Conservation (phyloP, 2,797 vertebrate genomes). For the Momotus momota region DNA sequence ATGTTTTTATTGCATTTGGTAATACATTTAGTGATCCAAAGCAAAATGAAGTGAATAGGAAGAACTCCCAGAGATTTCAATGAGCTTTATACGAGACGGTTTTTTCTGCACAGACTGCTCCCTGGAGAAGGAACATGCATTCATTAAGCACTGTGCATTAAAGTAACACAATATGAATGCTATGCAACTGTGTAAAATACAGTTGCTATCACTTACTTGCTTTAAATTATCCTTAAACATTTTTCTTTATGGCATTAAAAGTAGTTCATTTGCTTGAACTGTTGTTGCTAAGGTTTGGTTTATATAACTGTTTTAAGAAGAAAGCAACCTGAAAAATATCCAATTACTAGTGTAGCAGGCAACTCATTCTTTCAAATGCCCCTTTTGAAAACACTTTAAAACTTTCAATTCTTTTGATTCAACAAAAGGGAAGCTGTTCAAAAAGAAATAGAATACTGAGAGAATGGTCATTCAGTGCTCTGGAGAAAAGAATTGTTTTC, state of each 20-base stretch:
- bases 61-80: not conserved
- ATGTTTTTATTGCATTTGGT: slow-evolving; percentile 3
- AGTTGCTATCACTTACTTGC: not conserved
- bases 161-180: slow-evolving; percentile 3
- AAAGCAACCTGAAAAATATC: not conserved
- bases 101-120: not conserved
- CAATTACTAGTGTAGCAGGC: not conserved
- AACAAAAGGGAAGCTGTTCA: not conserved
- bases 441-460: not conserved
- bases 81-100: not conserved
- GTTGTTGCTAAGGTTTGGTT: slow-evolving; percentile 1
- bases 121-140: not conserved
- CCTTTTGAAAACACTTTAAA: slow-evolving; percentile 24
- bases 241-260: slow-evolving; percentile 8
- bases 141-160: not conserved
- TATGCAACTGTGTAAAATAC: not conserved
- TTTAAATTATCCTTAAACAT: slow-evolving; percentile 19
- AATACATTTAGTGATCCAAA: not conserved
- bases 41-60: slow-evolving; percentile 18
- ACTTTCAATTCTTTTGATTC: slow-evolving; percentile 33
- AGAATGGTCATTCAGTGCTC: not conserved
- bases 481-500: not conserved
- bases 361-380: slow-evolving; percentile 6
- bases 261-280: not conserved
- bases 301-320: not conserved